Percentiles rank a stretch among this genome's conserved stretches.
Evolutionary conservation across 2,113 vertebrate genomes (phyloP).

Genomic region (Euleptes europaea): DNA sequence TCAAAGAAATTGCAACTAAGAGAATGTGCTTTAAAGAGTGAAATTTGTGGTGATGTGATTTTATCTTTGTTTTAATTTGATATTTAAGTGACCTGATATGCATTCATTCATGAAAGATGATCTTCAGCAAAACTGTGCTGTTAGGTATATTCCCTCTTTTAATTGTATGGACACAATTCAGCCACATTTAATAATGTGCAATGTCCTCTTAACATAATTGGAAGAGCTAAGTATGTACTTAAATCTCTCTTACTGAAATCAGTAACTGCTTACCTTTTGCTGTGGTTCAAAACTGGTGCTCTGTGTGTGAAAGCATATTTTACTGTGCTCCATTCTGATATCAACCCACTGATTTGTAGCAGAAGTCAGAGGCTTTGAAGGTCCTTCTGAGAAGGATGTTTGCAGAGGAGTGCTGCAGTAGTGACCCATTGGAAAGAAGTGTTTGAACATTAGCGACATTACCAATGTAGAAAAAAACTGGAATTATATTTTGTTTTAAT

Average conservation of each 20-base stretch:
- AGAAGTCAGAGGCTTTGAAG: not conserved
- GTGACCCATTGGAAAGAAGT: slow-evolving; percentile 27
- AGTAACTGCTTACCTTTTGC: not conserved
- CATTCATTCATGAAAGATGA: slow-evolving; percentile 52
- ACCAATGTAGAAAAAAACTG: slow-evolving; percentile 17
- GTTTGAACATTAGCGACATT: slow-evolving; percentile 24
- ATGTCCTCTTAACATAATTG: not conserved
- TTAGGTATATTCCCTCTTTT: slow-evolving; percentile 37
- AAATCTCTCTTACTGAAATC: not conserved
- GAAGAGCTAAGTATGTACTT: not conserved
- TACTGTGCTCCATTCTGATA: not conserved
- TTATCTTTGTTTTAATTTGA: slow-evolving; percentile 42
- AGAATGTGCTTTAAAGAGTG: slow-evolving; percentile 26
- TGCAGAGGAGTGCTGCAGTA: slow-evolving; percentile 25
- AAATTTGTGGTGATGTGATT: slow-evolving; percentile 5
- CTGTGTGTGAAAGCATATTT: not conserved
- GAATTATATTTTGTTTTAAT: not conserved
- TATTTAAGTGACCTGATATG: slow-evolving; percentile 22
- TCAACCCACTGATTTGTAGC: not conserved
- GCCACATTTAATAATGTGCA: not conserved
- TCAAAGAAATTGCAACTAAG: slow-evolving; percentile 28
- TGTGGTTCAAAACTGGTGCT: not conserved
- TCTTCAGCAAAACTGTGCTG: slow-evolving; percentile 53
- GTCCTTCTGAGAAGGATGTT: slow-evolving; percentile 26
- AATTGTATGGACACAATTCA: not conserved